Conservation (phyloP, 2,113 vertebrate species). For the Dissostichus mawsoni region DNA sequence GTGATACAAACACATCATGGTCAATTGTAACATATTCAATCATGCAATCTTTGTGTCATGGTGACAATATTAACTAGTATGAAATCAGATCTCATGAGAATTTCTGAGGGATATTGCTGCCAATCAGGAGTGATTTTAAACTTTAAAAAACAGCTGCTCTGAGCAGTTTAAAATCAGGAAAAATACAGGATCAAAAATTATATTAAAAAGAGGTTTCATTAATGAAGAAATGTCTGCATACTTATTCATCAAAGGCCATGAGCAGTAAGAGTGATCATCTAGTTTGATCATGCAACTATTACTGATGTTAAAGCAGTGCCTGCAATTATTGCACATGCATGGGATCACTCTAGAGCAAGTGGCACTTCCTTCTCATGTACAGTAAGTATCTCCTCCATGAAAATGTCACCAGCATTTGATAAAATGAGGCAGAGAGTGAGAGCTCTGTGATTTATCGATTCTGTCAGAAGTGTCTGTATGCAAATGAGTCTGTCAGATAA, state of each 20-base stretch:
- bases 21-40: not conserved
- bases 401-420: slow-evolving; percentile 47
- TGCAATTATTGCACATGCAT: slow-evolving; percentile 51
- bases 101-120: not conserved
- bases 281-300: slow-evolving; percentile 41
- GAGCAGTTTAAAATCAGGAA: slow-evolving; percentile 19
- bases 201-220: slow-evolving; percentile 33
- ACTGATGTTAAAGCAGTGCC: slow-evolving; percentile 37
- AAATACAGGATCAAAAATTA: slow-evolving; percentile 27
- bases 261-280: not conserved
- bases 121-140: not conserved
- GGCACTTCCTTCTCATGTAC: slow-evolving; percentile 40
- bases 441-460: slow-evolving; percentile 57
- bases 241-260: slow-evolving; percentile 63
- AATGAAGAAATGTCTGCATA: slow-evolving; percentile 28
- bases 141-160: not conserved
- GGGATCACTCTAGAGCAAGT: slow-evolving; percentile 13
- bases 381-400: slow-evolving; percentile 39
- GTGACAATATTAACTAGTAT: not conserved
- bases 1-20: too few species aligned
- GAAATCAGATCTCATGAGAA: not conserved
- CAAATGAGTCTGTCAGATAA: slow-evolving; percentile 66
- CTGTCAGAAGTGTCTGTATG: slow-evolving; percentile 69
- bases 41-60: not conserved
- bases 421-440: slow-evolving; percentile 26